A percentile compares a stretch with the other conserved stretches of the same genome.
phyloP scores from a whole-genome alignment of 2,888 invertebrate species.

The Platycheirus albimanus region DNA sequence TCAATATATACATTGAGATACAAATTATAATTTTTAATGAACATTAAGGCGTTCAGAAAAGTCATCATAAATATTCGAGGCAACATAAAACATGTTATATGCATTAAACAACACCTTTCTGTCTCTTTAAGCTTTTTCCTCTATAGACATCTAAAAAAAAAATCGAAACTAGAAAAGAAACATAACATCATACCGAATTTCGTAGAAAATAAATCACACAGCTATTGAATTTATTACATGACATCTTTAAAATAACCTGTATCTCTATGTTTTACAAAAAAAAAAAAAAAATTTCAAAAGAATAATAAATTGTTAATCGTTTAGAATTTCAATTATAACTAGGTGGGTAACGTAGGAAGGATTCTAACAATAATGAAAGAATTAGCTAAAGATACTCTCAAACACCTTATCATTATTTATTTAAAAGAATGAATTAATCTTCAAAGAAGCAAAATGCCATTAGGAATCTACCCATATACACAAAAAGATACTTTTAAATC shows the following conservation, averaged over 20 bases:
- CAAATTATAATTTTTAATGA: constrained; percentile 66
- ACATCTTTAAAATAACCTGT: constrained; percentile 62
- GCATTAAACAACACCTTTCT: constrained; percentile 41
- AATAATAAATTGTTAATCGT: constrained; percentile 63
- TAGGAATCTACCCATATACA: constrained; percentile 1
- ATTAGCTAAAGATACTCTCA: constrained; percentile 23
- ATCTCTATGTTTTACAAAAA: constrained; percentile 8
- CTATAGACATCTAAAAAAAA: neutral
- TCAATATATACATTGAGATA: constrained; percentile 36
- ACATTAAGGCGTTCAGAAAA: constrained; percentile 45
- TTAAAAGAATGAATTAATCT: constrained; percentile 54
- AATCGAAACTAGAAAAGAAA: neutral
- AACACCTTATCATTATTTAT: constrained; percentile 63
- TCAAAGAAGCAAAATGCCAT: constrained; percentile 36
- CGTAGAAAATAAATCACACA: constrained; percentile 58
- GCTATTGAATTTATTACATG: constrained; percentile 61
- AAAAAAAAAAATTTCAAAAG: neutral
- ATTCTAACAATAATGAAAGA: constrained; percentile 1
- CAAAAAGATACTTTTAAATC: constrained; percentile 26
- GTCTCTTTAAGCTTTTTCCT: neutral
- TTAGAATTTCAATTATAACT: constrained; percentile 59
- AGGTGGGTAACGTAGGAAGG: neutral
- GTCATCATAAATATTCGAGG: constrained; percentile 42
- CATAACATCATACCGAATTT: constrained; percentile 6
- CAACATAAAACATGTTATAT: constrained; percentile 52